A percentile compares a stretch with the other conserved stretches of the same genome.
Evolutionary conservation across 2,113 vertebrate species (phyloP).

Genomic region (Bolborhynchus lineola): DNA sequence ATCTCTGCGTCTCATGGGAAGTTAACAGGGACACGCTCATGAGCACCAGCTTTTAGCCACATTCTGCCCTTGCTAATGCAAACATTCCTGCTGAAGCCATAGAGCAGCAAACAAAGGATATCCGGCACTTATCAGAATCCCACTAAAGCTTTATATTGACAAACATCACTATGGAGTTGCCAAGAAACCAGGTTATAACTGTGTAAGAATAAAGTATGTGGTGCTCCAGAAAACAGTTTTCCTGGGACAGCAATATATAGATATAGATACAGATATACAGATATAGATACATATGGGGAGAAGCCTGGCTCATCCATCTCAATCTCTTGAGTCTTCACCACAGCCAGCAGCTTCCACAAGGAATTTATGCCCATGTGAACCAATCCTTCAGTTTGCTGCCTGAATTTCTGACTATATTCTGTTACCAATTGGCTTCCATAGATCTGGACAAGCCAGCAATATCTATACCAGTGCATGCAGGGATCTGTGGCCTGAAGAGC

Average conservation of each 20-base stretch:
- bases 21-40: accelerated
- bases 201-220: accelerated
- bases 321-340: not conserved
- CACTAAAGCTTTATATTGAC: not conserved
- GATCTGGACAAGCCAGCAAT: not conserved
- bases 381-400: not conserved
- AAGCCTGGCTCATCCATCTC: not conserved
- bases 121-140: not conserved
- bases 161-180: not conserved
- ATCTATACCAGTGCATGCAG: not conserved
- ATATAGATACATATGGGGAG: not conserved
- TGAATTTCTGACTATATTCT: not conserved
- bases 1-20: not conserved
- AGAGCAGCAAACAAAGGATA: not conserved
- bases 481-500: not conserved
- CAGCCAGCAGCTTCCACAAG: not conserved
- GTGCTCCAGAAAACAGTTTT: not conserved
- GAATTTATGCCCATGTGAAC: not conserved
- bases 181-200: not conserved
- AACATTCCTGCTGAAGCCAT: not conserved
- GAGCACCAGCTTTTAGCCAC: not conserved
- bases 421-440: not conserved
- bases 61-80: not conserved
- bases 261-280: too few relatives aligned
- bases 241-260: not conserved